Evolutionary conservation across 2,888 invertebrate genomes (phyloP), one percentile per base, ranked within the genome.

Genomic region (Shargacucullia verbasci): DNA sequence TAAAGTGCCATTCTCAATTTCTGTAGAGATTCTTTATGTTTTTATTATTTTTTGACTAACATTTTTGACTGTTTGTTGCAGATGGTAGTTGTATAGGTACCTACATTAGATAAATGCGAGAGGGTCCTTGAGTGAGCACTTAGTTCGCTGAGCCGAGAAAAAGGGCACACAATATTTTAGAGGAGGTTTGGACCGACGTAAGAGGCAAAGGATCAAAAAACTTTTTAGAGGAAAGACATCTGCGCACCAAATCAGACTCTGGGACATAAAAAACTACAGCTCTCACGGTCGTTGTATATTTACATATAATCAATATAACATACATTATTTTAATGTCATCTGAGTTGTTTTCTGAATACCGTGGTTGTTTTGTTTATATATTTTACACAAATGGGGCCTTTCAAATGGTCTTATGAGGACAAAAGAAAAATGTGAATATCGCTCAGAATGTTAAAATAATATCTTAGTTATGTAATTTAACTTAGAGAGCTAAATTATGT

Each of bases 81-180:
- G 37, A 40, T 15, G 27, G 20, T 0, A 31, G 8, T 25, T 33
- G 33, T 33, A 29, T 29, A 29, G 7, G 29, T 10, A 10, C 4
- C 20, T 20, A 20, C 20, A 4, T 20, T 20, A 40, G 50, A 27
- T 38, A 62, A 38, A 33, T 34, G 29, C 10, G 10, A 40, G 34
- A n/a, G 4, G 14, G 29, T 46, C 20, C 44, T 52, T 70, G 1
- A 33, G 52, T 6, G 31, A 39, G 35, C 34, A 43, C 57, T 66
- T 45, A 53, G 48, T 33, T 53, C 14, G 40, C 12, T 25, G 25
- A 39, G 41, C 25, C 35, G 35, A 25, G 14, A 27, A 46, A 20
- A 55, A 52, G 43, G 38, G 41, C 46, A 33, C 9, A 11, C 13
- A 45, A 38, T 43, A 53, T 44, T 40, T 47, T 15, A 7, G 11